A percentile compares a stretch with the other conserved stretches of the same genome.
These are phyloP conservation scores for Falco biarmicus DNA, from an alignment of 2,797 vertebrate genomes.

Conservation along the genomic window DNA sequence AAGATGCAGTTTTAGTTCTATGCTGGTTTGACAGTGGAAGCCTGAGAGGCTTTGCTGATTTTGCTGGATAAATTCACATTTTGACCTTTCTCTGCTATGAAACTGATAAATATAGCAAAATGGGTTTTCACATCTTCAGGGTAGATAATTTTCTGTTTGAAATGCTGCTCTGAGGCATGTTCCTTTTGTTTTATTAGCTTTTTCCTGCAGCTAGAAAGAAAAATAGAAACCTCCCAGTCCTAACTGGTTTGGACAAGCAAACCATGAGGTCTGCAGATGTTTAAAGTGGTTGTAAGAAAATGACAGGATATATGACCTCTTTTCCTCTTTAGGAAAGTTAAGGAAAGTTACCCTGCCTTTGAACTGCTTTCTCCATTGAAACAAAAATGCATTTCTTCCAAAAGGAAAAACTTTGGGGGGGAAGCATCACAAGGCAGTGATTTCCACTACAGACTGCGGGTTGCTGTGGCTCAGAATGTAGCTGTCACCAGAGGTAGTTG, in stretches of 20 bases:
- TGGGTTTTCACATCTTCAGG: neutral
- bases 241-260: constrained; percentile 5
- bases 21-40: neutral
- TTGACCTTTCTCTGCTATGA: constrained; percentile 26
- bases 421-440: neutral
- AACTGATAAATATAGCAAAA: constrained; percentile 44
- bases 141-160: constrained; percentile 37
- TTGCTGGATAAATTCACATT: constrained; percentile 13
- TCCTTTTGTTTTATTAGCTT: constrained; percentile 31
- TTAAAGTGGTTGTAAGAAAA: neutral
- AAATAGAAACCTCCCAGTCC: constrained; percentile 9
- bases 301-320: neutral
- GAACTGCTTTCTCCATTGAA: neutral
- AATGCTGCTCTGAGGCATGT: constrained; percentile 14
- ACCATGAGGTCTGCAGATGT: neutral
- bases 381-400: neutral
- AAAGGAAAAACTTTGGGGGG: neutral
- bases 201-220: neutral
- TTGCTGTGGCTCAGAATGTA: neutral
- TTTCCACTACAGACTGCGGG: neutral
- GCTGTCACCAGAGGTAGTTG: neutral
- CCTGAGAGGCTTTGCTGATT: neutral
- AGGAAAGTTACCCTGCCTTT: neutral
- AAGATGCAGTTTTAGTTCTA: neutral
- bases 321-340: neutral